A percentile compares a stretch with the other conserved stretches of the same genome.
These are phyloP conservation scores for Mormyrus iriodes DNA, from an alignment of 2,113 vertebrate species.

Conservation along the genomic window DNA sequence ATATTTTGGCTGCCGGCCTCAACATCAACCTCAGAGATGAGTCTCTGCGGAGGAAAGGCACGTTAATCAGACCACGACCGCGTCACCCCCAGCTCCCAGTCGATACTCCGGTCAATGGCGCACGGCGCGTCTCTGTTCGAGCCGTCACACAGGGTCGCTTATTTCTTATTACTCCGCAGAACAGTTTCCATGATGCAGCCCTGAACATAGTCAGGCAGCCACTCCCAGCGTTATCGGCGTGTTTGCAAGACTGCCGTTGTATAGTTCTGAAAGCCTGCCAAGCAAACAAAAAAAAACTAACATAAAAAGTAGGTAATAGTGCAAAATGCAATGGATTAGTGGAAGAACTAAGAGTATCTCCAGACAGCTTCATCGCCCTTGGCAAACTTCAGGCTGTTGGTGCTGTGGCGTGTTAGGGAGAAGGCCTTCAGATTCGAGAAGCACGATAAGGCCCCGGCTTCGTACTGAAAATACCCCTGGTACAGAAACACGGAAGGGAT, in stretches of 20 bases:
- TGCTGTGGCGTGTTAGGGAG: not conserved
- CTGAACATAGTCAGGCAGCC: not conserved
- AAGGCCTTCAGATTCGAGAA: not conserved
- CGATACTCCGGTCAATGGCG: not conserved
- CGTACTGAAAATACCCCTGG: not conserved
- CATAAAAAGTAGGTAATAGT: conserved; percentile 2
- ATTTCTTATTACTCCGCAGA: not conserved
- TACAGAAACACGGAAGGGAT: not conserved
- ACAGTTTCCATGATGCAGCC: not conserved
- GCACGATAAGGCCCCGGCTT: too few species aligned
- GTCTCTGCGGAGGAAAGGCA: not conserved
- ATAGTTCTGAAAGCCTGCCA: not conserved
- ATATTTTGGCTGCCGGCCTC: not conserved
- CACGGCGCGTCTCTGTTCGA: not conserved
- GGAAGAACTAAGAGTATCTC: not conserved
- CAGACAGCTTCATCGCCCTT: not conserved
- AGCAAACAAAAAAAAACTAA: not conserved
- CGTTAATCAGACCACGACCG: not conserved
- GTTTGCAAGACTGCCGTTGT: not conserved
- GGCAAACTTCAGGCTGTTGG: not conserved
- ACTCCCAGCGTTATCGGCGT: not conserved
- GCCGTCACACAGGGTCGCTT: not conserved
- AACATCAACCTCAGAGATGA: not conserved
- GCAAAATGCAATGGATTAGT: not conserved
- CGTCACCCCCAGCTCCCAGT: not conserved